A percentile compares a stretch with the other conserved stretches of the same genome.
Evolutionary conservation across 1,140 invertebrate genomes (phyloP).

Genomic region (Cyclina sinensis): DNA sequence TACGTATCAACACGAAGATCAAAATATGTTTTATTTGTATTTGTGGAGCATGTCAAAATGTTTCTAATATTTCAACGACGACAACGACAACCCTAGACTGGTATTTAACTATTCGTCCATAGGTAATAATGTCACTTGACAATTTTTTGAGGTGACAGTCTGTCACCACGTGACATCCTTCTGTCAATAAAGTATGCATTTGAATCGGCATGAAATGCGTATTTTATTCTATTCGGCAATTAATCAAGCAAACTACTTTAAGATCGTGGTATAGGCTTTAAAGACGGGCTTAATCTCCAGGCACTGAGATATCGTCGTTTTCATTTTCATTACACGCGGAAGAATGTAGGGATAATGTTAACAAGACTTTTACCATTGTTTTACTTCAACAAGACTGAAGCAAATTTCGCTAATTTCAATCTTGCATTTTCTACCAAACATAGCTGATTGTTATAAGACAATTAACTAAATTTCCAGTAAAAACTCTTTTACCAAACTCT

Average conservation of each 20-base stretch:
- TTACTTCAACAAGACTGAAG: too few species aligned
- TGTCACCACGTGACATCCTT: constrained; percentile 29
- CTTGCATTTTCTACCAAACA: too few species aligned
- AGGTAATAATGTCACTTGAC: constrained; percentile 27
- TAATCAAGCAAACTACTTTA: constrained; percentile 2
- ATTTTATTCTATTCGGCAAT: constrained; percentile 26
- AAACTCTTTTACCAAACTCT: too few species aligned
- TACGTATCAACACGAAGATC: background rate
- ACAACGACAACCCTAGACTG: background rate
- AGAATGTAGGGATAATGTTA: background rate
- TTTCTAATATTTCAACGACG: constrained; percentile 4
- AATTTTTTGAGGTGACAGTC: constrained; percentile 36
- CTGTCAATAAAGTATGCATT: constrained; percentile 54
- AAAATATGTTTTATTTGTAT: constrained; percentile 37
- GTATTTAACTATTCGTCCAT: background rate
- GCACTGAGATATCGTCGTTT: background rate
- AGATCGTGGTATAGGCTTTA: background rate
- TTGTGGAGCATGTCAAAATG: background rate
- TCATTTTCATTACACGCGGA: background rate
- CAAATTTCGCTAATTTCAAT: too few species aligned
- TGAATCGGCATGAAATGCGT: constrained; percentile 29
- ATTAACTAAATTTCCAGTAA: too few species aligned
- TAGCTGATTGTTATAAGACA: too few species aligned
- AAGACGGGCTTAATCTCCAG: background rate
- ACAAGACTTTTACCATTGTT: too few species aligned